phyloP scores from a whole-genome alignment of 2,888 invertebrate genomes.

The Pantelozetes paolii region DNA sequence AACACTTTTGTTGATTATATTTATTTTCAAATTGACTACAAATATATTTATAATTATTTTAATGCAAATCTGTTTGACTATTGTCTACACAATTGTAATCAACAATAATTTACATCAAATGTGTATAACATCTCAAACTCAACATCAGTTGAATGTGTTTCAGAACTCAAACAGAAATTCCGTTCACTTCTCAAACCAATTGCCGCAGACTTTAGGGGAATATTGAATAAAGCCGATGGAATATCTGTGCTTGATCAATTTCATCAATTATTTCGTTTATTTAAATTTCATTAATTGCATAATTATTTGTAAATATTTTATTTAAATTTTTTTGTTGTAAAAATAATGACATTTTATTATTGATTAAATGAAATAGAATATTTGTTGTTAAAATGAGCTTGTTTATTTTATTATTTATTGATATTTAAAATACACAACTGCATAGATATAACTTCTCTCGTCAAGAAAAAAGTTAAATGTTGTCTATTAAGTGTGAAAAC shows the following conservation, averaged over 20 bases:
- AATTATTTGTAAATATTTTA: no score
- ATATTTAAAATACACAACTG: no score
- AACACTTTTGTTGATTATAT: neutral
- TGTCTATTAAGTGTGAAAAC: no score
- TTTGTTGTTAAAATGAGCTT: neutral
- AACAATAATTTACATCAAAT: conserved; percentile 19
- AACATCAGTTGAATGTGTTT: neutral
- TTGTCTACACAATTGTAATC: conserved; percentile 2
- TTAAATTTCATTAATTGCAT: no score
- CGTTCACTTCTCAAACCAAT: conserved; percentile 4
- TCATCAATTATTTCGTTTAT: no score
- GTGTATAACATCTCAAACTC: neutral
- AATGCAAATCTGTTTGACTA: neutral
- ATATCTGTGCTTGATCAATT: no score
- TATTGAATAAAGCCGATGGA: neutral
- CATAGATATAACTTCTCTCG: no score
- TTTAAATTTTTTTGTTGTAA: neutral
- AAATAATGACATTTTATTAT: neutral
- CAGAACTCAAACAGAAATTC: conserved; percentile 18
- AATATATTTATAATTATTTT: neutral
- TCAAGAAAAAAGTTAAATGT: no score
- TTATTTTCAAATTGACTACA: neutral
- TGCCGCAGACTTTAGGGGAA: neutral
- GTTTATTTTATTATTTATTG: no score
- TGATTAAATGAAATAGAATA: neutral